Base-by-base conservation (phyloP, 2,888 invertebrate species). In the Gymnosoma rotundatum region DNA sequence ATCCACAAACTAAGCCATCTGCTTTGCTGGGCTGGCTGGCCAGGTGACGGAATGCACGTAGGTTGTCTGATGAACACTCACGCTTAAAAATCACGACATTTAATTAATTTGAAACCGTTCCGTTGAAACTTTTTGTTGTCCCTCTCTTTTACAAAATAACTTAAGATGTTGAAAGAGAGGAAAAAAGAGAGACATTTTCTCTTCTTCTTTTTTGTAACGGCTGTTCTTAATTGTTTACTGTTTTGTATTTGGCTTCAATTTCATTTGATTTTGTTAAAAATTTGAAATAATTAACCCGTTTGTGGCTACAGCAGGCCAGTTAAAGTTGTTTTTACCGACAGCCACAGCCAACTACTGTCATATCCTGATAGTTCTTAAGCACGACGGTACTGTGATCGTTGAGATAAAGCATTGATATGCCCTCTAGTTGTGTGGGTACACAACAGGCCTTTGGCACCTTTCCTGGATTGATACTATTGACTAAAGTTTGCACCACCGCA, bases 321-420 rank as follows among this genome's bases (percentile, higher is more conserved):
- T 76, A 50, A 36, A 67, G 25, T 48, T 38, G n/a, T 48, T 69
- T 87, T 94, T 94, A 99, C 94, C 98, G 97, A 94, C 99, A 99
- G 81, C 99, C 99, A 93, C 99, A 99, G 80, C 98, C 98, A 89
- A 97, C 95, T 87, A 99, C 99, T 89, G 98, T 96, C 99, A 99
- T 99, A 93, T 99, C 98, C 93, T 98, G 97, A 93, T 99, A 99
- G 93, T 97, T 98, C 93, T 99, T 99, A 90, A 99, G 95, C 92
- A 98, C 98, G 90, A 99, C 98, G 93, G 97, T 98, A 92, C 96
- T 96, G 93, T 96, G 95, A 93, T 97, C 96, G 93, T 99, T 98
- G 92, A 98, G 94, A 93, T 99, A 99, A 88, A 99, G 95, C 96
- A 99, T 98, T 85, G 98, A 97, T 90, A 99, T 98, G 87, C 97